These are phyloP conservation scores for Callyntrura sp. DNA, from an alignment of 2,888 invertebrate species.

Conservation along the genomic window DNA sequence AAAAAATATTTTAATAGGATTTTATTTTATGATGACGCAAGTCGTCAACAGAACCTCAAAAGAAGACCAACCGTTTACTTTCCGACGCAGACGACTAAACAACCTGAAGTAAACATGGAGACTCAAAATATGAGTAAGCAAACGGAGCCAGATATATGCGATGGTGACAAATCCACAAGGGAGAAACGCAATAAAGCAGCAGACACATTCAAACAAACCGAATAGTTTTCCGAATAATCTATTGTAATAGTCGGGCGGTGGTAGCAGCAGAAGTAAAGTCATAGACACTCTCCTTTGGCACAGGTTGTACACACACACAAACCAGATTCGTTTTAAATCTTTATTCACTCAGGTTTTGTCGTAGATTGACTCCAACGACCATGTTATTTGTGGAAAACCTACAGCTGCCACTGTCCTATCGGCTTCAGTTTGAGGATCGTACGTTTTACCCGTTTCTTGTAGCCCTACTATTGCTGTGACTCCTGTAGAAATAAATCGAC, in stretches of 20 bases:
- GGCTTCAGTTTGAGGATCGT: neutral
- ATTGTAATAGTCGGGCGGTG: neutral
- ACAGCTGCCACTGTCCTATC: slow-evolving; percentile 26
- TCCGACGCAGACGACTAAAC: neutral
- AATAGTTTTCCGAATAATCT: neutral
- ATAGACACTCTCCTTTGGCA: neutral
- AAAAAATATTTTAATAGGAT: no score
- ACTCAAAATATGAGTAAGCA: slow-evolving; percentile 7
- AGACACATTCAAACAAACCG: neutral
- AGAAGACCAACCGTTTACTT: neutral
- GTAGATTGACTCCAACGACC: slow-evolving; percentile 40
- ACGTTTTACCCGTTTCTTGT: neutral
- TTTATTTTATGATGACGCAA: neutral
- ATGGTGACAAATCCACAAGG: slow-evolving; percentile 39
- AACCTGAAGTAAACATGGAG: neutral
- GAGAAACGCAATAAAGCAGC: neutral
- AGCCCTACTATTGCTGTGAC: neutral
- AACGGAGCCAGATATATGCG: neutral
- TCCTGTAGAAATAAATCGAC: slow-evolving; percentile 15
- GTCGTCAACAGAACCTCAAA: neutral
- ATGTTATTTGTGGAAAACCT: slow-evolving; percentile 52
- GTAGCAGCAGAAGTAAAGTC: neutral
- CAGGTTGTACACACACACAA: neutral
- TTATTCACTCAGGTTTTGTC: slow-evolving; percentile 31
- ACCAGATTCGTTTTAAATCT: neutral